Base-by-base conservation (phyloP, 2,888 invertebrate species). In the Thymelicus sylvestris region DNA sequence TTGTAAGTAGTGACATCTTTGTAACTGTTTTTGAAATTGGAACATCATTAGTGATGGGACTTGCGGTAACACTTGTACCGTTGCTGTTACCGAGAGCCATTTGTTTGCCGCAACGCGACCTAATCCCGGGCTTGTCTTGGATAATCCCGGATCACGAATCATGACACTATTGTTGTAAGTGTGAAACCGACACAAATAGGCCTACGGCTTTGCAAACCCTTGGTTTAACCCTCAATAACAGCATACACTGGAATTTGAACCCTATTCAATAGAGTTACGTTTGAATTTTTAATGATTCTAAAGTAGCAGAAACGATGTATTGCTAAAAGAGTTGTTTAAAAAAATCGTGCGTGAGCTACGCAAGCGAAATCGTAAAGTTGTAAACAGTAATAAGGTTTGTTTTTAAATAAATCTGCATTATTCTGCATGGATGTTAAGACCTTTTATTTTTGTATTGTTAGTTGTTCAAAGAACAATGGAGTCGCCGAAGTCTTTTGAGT, bases 141-240 rank as follows among this genome's bases (percentile, higher is more conserved):
- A 91, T 92, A 90, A 93, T 91, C 93, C 89, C 81, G 93, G 93
- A 92, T 93, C 92, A 92, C 85, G 93, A 93, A 93, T 93, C 93
- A 93, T 93, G 93, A 91, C 93, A 92, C 93, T 93, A 93, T 93
- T 93, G 93, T 93, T 93, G 92, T 91, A 93, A 93, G 93, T 93
- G 93, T 92, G 93, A 93, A 93, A 92, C 92, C 92, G 93, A 92
- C 93, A 88, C 91, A 93, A 93, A 93, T 91, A 92, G 91, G 93
- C 92, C 91, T 84, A 83, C 80, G 84, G 88, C 85, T 87, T 86
- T 85, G 76, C 78, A 75, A 81, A 80, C 86, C 86, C 84, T 77
- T 77, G 77, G 71, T 73, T 66, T 69, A 72, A 74, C 72, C 73
- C 75, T 71, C 73, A 31, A 0, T 41, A 24, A 13, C 8, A 5